phyloP scores from a whole-genome alignment of 2,888 invertebrate genomes.

The Tuberolachnus salignus region DNA sequence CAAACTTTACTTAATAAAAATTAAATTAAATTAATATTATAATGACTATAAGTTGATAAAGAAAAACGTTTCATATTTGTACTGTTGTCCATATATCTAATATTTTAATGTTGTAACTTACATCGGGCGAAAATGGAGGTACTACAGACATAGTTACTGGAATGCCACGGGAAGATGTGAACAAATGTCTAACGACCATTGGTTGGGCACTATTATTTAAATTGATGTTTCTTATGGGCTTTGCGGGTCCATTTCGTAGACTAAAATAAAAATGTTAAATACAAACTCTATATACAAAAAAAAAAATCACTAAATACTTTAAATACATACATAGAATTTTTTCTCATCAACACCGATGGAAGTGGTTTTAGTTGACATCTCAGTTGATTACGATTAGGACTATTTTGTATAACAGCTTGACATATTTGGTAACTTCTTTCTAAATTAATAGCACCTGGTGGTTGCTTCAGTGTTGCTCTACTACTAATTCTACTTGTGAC shows the following conservation, averaged over 20 bases:
- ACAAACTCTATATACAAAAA: background rate
- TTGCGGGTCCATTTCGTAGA: conserved; percentile 13
- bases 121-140: conserved; percentile 61
- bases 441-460: conserved; percentile 88
- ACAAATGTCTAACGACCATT: conserved; percentile 70
- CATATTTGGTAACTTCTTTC: conserved; percentile 95
- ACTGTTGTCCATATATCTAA: no score
- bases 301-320: no score
- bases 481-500: conserved; percentile 61
- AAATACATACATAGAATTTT: conserved; percentile 47
- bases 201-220: conserved; percentile 66
- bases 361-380: conserved; percentile 85
- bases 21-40: no score
- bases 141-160: conserved; percentile 68
- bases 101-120: conserved; percentile 8
- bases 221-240: conserved; percentile 24
- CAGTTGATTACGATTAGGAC: conserved; percentile 86
- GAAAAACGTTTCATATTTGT: no score
- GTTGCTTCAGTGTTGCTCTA: conserved; percentile 73
- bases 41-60: no score
- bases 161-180: conserved; percentile 67
- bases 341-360: conserved; percentile 70
- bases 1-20: no score
- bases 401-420: conserved; percentile 82
- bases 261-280: conserved; percentile 7